phyloP scores from a whole-genome alignment of 2,113 vertebrate genomes.

The Periophthalmodon schlosseri region DNA sequence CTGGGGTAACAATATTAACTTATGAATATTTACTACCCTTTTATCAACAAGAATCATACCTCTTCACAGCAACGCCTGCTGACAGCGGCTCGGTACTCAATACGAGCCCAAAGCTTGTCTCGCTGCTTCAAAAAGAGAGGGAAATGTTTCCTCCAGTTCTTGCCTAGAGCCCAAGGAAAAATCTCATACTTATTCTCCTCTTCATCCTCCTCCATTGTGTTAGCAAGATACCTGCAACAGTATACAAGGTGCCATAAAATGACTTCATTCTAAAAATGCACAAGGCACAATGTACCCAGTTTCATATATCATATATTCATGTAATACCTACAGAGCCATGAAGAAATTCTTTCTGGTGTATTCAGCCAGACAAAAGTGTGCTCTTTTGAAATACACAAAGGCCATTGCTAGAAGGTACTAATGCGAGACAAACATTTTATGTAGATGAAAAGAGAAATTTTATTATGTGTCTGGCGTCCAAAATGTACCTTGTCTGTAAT shows the following conservation, averaged over 20 bases:
- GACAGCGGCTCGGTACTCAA: slow-evolving; percentile 91
- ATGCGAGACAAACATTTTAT: not conserved
- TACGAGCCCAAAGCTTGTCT: slow-evolving; percentile 90
- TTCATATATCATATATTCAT: too few relatives aligned
- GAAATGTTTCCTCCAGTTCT: slow-evolving; percentile 88
- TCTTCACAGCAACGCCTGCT: slow-evolving; percentile 95
- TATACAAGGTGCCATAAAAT: not conserved
- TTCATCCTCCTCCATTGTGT: slow-evolving; percentile 97
- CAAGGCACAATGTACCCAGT: not conserved
- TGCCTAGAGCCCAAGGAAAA: slow-evolving; percentile 95
- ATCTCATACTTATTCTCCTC: slow-evolving; percentile 94
- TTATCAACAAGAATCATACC: slow-evolving; percentile 69
- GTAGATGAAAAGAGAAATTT: not conserved
- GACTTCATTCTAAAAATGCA: not conserved
- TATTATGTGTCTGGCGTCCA: not conserved
- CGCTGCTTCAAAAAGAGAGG: slow-evolving; percentile 86
- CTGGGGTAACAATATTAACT: not conserved
- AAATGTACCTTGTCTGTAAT: slow-evolving; percentile 88
- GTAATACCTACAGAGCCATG: slow-evolving; percentile 90
- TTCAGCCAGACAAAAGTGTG: slow-evolving; percentile 83
- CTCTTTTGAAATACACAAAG: slow-evolving; percentile 98
- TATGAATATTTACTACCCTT: slow-evolving; percentile 12
- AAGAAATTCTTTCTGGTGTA: slow-evolving; percentile 94
- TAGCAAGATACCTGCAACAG: slow-evolving; percentile 85
- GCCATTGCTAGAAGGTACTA: slow-evolving; percentile 99